phyloP scores from a whole-genome alignment of 2,888 invertebrate genomes.

The Apamea crenata region DNA sequence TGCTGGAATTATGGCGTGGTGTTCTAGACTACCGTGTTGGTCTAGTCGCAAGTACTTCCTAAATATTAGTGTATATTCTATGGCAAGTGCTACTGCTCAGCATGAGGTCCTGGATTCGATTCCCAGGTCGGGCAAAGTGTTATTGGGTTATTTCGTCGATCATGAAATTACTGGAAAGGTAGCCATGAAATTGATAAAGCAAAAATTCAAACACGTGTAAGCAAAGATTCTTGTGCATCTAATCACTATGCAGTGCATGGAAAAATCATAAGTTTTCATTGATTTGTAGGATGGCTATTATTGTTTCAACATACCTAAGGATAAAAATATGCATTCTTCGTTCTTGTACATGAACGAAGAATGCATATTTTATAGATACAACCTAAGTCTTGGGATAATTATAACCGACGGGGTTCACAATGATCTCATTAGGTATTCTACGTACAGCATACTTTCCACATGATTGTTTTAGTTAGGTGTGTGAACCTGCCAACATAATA shows the following conservation, averaged over 20 bases:
- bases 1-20: no score
- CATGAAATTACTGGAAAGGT: slow-evolving; percentile 41
- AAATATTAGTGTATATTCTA: no score
- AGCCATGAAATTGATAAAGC: slow-evolving; percentile 59
- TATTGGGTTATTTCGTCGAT: no score
- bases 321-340: slow-evolving; percentile 16
- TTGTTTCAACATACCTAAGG: slow-evolving; percentile 10
- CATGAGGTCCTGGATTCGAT: no score
- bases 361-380: no score
- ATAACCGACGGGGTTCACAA: background rate
- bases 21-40: no score
- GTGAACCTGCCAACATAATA: background rate
- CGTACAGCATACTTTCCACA: background rate
- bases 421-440: slow-evolving; percentile 4
- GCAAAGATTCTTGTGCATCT: slow-evolving; percentile 45
- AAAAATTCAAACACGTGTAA: slow-evolving; percentile 65
- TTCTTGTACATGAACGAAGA: no score
- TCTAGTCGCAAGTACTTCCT: no score
- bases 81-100: no score
- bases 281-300: slow-evolving; percentile 55
- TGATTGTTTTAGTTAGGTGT: slow-evolving; percentile 12
- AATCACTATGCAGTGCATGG: slow-evolving; percentile 48
- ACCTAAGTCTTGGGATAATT: background rate
- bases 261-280: slow-evolving; percentile 49
- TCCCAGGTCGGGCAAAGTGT: no score